These are phyloP conservation scores for Hemicordylus capensis DNA, from an alignment of 2,113 vertebrate species.

Conservation along the genomic window DNA sequence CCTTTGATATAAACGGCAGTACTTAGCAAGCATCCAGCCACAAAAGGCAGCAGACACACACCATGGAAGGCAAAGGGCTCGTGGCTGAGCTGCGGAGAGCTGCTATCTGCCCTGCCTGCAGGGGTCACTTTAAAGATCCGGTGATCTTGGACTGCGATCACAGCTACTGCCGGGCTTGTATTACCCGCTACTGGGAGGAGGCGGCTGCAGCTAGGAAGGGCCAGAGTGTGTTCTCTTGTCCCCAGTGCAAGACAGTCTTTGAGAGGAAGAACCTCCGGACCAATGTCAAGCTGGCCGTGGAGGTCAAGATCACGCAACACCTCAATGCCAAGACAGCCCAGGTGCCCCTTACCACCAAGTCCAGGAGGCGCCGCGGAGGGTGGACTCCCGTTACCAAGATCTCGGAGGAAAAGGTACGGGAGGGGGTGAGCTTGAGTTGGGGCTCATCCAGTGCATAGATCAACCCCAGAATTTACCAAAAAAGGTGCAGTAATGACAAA, in stretches of 20 bases:
- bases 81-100: constrained; percentile 71
- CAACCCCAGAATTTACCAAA: background rate
- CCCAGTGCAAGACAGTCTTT: constrained; percentile 63
- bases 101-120: constrained; percentile 69
- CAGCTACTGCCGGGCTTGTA: constrained; percentile 73
- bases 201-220: background rate
- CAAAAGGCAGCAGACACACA: too few species aligned
- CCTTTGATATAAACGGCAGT: constrained; percentile 45
- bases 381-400: background rate
- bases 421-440: background rate
- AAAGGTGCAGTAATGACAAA: background rate
- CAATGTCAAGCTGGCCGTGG: constrained; percentile 73
- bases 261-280: constrained; percentile 71
- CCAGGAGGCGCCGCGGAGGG: constrained; percentile 3
- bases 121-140: constrained; percentile 71
- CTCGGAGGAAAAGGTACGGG: constrained; percentile 13
- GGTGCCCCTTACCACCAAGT: constrained; percentile 21
- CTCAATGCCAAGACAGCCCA: constrained; percentile 64
- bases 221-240: constrained; percentile 53
- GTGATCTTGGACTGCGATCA: constrained; percentile 75
- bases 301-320: constrained; percentile 69
- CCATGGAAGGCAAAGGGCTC: constrained; percentile 44
- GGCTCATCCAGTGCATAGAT: background rate
- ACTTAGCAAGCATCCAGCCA: constrained; percentile 6
- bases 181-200: constrained; percentile 57